phyloP scores from a whole-genome alignment of 2,797 vertebrate species.

The Toxotes lorentzi region DNA sequence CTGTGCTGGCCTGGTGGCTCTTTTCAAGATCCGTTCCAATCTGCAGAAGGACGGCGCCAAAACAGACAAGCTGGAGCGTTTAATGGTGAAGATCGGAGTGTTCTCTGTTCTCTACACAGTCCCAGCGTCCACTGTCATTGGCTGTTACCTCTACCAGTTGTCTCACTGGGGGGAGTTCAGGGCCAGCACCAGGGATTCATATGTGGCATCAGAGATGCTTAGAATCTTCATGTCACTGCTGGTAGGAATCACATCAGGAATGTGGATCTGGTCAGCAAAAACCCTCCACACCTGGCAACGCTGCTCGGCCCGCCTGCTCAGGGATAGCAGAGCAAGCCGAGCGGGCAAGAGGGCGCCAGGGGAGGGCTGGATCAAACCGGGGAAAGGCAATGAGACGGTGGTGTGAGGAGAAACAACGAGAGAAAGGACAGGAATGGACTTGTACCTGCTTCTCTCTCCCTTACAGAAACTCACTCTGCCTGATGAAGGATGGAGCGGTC shows the following conservation, averaged over 20 bases:
- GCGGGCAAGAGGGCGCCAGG: constrained; percentile 88
- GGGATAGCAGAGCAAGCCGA: constrained; percentile 88
- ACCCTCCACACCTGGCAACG: constrained; percentile 98
- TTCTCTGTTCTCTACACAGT: constrained; percentile 98
- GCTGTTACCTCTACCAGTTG: constrained; percentile 97
- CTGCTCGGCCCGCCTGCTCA: constrained; percentile 92
- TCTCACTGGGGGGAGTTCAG: constrained; percentile 95
- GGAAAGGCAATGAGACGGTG: constrained; percentile 96
- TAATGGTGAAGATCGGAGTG: constrained; percentile 99
- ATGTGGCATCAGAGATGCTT: constrained; percentile 97
- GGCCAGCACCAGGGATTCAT: constrained; percentile 91
- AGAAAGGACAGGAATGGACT: constrained; percentile 36
- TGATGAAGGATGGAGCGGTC: constrained; percentile 30
- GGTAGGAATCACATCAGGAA: constrained; percentile 97
- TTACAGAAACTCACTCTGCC: constrained; percentile 47
- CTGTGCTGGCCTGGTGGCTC: constrained; percentile 94
- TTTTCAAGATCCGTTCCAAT: constrained; percentile 99
- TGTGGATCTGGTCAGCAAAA: constrained; percentile 99
- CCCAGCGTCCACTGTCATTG: constrained; percentile 96
- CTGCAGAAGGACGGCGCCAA: constrained; percentile 99
- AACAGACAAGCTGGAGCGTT: constrained; percentile 97
- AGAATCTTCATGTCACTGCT: constrained; percentile 99
- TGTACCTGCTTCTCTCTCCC: constrained; percentile 38
- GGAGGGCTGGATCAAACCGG: constrained; percentile 93
- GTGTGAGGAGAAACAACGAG: constrained; percentile 83